Percentiles rank a stretch among this genome's conserved stretches.
These are phyloP conservation scores for Nasonia vitripennis DNA, from an alignment of 1,140 invertebrate species.

Conservation along the genomic window DNA sequence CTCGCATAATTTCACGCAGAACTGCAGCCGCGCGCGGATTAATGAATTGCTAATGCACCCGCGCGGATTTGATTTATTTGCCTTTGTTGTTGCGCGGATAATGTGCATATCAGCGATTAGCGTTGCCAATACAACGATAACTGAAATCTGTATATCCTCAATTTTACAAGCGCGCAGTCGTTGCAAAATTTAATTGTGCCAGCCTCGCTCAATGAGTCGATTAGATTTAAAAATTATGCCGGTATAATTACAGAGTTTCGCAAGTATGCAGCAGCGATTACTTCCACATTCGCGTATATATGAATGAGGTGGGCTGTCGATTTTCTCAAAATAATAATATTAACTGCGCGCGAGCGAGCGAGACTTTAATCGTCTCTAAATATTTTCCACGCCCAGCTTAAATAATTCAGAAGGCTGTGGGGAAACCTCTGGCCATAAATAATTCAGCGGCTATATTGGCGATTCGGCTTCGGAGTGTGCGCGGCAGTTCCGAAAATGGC, in stretches of 20 bases:
- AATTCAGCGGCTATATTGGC: conserved; percentile 35
- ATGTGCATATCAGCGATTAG: no score
- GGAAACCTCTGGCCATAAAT: conserved; percentile 23
- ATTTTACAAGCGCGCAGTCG: background rate
- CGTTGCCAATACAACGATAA: no score
- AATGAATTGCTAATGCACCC: background rate
- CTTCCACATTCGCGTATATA: background rate
- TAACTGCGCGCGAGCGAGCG: background rate
- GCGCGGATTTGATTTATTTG: background rate
- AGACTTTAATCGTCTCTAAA: conserved; percentile 26
- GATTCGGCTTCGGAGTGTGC: background rate
- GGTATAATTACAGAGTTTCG: background rate
- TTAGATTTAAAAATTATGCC: background rate
- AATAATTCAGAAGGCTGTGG: conserved; percentile 37
- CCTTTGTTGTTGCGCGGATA: background rate
- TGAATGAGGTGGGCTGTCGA: background rate
- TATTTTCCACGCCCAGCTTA: conserved; percentile 21
- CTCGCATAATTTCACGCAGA: background rate
- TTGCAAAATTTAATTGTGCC: background rate
- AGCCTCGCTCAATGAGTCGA: background rate
- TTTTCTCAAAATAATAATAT: conserved; percentile 1
- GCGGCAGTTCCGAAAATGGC: background rate
- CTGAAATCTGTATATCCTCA: background rate
- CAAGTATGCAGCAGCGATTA: conserved; percentile 3
- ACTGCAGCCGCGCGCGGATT: background rate